Conservation (phyloP, 1,140 invertebrate genomes). For the Lethrus apterus region DNA sequence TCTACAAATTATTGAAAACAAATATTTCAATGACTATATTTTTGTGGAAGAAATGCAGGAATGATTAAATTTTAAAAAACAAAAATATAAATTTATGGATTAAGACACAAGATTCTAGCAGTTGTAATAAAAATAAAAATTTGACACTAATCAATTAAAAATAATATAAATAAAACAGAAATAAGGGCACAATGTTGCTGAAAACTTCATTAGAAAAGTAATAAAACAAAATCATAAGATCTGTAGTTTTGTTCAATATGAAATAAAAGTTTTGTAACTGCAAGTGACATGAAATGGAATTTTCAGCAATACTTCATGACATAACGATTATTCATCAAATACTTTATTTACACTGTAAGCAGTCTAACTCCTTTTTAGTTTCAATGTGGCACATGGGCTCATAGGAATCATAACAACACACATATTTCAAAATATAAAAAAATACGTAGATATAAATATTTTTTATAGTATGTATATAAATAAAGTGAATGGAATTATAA, state of each 20-base stretch:
- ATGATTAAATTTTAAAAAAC: conserved; percentile 4
- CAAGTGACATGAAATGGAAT: conserved; percentile 22
- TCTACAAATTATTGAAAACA: background rate
- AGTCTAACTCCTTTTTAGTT: conserved; percentile 32
- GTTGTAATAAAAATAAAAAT: too few relatives aligned
- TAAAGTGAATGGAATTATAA: conserved; percentile 11
- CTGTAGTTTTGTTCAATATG: background rate
- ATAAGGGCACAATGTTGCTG: conserved; percentile 30
- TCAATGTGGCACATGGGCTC: conserved; percentile 1
- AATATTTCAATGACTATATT: background rate
- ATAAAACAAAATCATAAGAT: background rate
- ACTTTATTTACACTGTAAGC: conserved; percentile 30
- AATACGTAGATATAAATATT: conserved; percentile 10
- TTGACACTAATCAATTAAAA: too few relatives aligned
- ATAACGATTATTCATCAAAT: conserved; percentile 14
- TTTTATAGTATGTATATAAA: conserved; percentile 9
- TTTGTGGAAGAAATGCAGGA: background rate
- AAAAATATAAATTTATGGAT: conserved; percentile 11
- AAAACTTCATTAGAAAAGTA: conserved; percentile 24
- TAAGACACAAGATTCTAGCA: conserved; percentile 21
- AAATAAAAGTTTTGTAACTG: background rate
- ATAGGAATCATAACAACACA: conserved; percentile 17
- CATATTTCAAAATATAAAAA: conserved; percentile 9
- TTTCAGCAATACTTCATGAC: conserved; percentile 22
- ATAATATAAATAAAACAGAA: conserved; percentile 26